Evolutionary conservation across 2,888 invertebrate species (phyloP), one percentile per base, ranked within the genome.

Genomic region (Parelbella ahira): DNA sequence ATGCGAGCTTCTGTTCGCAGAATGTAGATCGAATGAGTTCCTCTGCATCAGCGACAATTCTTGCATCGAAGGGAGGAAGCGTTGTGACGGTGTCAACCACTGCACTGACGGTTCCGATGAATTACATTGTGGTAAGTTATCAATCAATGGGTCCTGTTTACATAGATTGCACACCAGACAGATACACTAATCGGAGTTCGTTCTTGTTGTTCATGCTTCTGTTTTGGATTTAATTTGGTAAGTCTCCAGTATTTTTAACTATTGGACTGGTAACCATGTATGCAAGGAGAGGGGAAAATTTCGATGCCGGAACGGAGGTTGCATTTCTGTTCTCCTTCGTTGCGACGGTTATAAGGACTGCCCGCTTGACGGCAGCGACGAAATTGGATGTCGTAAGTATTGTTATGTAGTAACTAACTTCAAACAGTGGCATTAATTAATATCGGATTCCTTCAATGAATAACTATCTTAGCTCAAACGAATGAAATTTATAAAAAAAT

Each of bases 261-360:
- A 61, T 49, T 87, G 83, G 84, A 63, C 68, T 30, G 86, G 84
- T 4, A 57, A 60, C 39, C 70, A 77, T 33, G 73, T 78, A 0
- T 88, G 84, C 50, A 60, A 78, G 50, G 78, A 87, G 10, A 75
- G 86, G 13, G 90, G 90, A 24, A 87, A 83, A 61, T 94, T 93
- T 77, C 91, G 90, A 50, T 96, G 95, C 73, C 87, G 83, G 44
- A 93, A 94, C 70, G 92, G 93, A 34, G 89, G 90, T 56, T 95
- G 95, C 71, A 91, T 95, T 57, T 91, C 92, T 27, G 87, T 90
- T 50, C 74, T 89, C 28, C 81, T 90, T 51, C 90, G 92, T 34
- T 96, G 95, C 71, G 92, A 96, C 68, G 92, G 93, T 45, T 90
- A 89, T 58, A 88, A 89, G 63, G 93, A 95, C 78, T 95, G 95